Evolutionary conservation across 2,797 vertebrate genomes (phyloP).

Genomic region (Poeciliopsis paucimaculata): DNA sequence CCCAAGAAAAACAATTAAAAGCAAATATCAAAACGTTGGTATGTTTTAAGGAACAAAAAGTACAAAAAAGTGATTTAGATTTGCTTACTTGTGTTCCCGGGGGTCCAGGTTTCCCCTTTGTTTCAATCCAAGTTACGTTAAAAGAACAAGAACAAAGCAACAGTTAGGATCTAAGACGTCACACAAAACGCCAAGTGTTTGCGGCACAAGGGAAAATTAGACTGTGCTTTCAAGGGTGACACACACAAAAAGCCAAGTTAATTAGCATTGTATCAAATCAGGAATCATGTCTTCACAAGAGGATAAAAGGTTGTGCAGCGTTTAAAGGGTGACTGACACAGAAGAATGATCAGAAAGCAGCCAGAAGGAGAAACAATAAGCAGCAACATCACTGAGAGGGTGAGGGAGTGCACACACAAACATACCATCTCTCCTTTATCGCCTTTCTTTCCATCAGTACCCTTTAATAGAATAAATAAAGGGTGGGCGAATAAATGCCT

Average conservation of each 20-base stretch:
- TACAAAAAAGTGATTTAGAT: constrained; percentile 33
- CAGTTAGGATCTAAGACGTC: constrained; percentile 53
- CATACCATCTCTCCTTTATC: constrained; percentile 84
- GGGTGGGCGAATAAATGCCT: neutral
- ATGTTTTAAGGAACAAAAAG: constrained; percentile 43
- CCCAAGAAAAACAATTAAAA: constrained; percentile 7
- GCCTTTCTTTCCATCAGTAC: constrained; percentile 82
- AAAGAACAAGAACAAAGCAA: constrained; percentile 47
- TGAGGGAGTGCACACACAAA: constrained; percentile 39
- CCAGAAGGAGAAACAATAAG: constrained; percentile 30
- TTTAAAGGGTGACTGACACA: constrained; percentile 36
- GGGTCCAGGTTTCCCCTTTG: constrained; percentile 86
- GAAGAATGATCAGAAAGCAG: constrained; percentile 34
- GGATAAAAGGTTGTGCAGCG: constrained; percentile 29
- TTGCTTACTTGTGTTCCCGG: constrained; percentile 82
- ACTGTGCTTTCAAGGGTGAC: constrained; percentile 36
- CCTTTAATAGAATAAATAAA: constrained; percentile 68
- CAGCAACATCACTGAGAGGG: constrained; percentile 14
- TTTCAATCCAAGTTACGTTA: constrained; percentile 39
- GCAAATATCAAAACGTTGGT: constrained; percentile 26
- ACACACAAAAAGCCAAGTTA: constrained; percentile 54
- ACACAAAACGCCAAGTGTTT: constrained; percentile 32
- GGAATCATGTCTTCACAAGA: constrained; percentile 41
- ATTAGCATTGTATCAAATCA: constrained; percentile 49
- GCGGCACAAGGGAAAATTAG: constrained; percentile 40